Evolutionary conservation across 2,888 invertebrate genomes (phyloP).

Genomic region (Folsomia candida): DNA sequence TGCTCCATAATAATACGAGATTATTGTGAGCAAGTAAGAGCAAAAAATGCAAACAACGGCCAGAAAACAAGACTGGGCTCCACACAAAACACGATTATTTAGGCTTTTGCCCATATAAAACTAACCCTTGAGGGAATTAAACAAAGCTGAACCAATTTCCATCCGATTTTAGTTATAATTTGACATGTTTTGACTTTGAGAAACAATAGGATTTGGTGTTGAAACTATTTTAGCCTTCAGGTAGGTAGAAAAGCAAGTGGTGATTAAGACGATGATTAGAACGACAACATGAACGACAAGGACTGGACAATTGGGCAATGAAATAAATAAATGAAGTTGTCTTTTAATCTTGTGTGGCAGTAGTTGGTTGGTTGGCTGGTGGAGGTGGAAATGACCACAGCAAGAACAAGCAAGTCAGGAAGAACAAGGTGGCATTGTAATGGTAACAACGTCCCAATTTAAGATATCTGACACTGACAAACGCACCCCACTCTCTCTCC

Average conservation of each 20-base stretch:
- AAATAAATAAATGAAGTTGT: constrained; percentile 8
- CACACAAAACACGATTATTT: neutral
- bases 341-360: neutral
- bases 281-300: neutral
- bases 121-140: neutral
- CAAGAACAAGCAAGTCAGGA: neutral
- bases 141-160: neutral
- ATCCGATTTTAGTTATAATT: neutral
- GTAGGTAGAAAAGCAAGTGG: neutral
- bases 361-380: neutral
- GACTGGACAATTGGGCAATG: neutral
- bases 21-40: neutral
- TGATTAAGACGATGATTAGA: constrained; percentile 6
- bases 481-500: neutral
- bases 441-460: constrained; percentile 2
- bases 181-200: constrained; percentile 5
- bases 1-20: neutral
- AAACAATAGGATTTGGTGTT: neutral
- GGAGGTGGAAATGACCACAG: neutral
- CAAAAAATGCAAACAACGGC: neutral
- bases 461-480: neutral
- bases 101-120: no score
- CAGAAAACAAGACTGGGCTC: neutral
- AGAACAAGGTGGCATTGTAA: no score
- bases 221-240: neutral